These are phyloP conservation scores for Pemphredon lugubris DNA, from an alignment of 2,888 invertebrate genomes.

Conservation along the genomic window DNA sequence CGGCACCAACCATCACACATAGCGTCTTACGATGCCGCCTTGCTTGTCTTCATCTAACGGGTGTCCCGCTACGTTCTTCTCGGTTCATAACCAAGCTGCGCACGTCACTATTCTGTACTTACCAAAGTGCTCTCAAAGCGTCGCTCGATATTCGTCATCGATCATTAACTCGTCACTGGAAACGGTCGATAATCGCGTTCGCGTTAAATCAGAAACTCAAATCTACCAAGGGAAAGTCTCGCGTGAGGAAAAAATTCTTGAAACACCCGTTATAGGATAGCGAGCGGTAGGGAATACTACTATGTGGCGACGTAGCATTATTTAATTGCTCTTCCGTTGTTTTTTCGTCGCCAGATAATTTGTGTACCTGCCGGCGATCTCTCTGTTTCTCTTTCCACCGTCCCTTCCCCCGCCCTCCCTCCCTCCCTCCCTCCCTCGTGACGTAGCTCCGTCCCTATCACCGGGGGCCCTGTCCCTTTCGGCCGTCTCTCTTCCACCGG, in stretches of 20 bases:
- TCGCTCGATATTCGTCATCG: too few species aligned
- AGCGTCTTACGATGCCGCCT: constrained; percentile 49
- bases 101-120: too few species aligned
- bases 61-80: constrained; percentile 56
- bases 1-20: constrained; percentile 64
- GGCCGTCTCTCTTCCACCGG: constrained; percentile 60
- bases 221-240: too few species aligned
- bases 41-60: constrained; percentile 68
- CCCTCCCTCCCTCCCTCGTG: constrained; percentile 27
- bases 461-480: constrained; percentile 28
- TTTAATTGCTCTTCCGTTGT: constrained; percentile 78
- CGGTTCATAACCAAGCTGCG: too few species aligned
- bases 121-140: too few species aligned
- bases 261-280: constrained; percentile 66
- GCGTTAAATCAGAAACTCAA: too few species aligned
- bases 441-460: constrained; percentile 13
- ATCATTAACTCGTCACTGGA: too few species aligned
- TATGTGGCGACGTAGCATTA: constrained; percentile 77
- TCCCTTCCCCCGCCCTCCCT: constrained; percentile 24
- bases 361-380: constrained; percentile 76
- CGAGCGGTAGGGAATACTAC: constrained; percentile 62
- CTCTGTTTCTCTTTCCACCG: constrained; percentile 37
- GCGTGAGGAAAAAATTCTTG: too few species aligned
- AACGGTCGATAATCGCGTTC: too few species aligned
- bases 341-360: constrained; percentile 78